A percentile compares a stretch with the other conserved stretches of the same genome.
These are phyloP conservation scores for Gorsachius magnificus DNA, from an alignment of 2,797 vertebrate genomes.

Conservation along the genomic window DNA sequence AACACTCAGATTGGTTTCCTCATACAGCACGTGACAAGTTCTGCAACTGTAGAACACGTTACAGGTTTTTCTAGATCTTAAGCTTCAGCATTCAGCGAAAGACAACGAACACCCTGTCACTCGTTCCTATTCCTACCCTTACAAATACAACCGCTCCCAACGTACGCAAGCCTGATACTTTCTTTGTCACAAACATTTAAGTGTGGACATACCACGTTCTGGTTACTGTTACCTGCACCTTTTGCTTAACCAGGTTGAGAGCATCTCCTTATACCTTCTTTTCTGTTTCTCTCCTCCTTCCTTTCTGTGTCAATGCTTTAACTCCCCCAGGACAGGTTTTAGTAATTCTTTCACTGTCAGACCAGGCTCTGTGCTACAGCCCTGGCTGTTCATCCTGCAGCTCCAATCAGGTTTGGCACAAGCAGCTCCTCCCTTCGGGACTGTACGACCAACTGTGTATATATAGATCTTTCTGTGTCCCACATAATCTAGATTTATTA, in stretches of 20 bases:
- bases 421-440: constrained; percentile 34
- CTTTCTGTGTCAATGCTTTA: not conserved
- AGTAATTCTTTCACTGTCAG: not conserved
- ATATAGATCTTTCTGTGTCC: not conserved
- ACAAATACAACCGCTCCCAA: not conserved
- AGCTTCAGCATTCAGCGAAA: not conserved
- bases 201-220: not conserved
- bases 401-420: not conserved
- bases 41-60: not conserved
- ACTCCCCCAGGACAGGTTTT: not conserved
- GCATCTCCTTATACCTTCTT: not conserved
- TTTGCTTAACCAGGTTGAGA: not conserved
- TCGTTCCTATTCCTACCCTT: not conserved
- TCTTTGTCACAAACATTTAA: not conserved
- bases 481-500: not conserved
- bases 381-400: not conserved
- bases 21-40: accelerated
- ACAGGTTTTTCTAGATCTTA: not conserved
- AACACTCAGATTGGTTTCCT: not conserved
- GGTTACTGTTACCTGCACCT: not conserved
- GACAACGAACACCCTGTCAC: not conserved
- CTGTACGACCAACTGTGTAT: not conserved
- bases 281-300: not conserved
- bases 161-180: not conserved
- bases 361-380: not conserved